These are phyloP conservation scores for Meloidogyne hapla DNA, from an alignment of 1,140 invertebrate species.

Conservation along the genomic window DNA sequence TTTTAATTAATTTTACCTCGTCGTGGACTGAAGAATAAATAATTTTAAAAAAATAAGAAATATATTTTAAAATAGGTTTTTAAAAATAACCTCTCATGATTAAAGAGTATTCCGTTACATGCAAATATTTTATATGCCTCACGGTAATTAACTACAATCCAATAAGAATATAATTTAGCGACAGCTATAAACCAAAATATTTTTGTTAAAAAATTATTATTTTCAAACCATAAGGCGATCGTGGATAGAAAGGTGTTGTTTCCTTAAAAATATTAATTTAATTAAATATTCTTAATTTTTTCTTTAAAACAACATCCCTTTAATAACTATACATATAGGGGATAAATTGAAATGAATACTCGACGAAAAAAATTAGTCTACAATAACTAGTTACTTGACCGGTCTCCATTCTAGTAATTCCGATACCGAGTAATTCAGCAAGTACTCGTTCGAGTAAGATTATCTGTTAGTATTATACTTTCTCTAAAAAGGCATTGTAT, in stretches of 20 bases:
- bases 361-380: too few relatives aligned
- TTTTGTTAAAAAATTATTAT: conserved; percentile 2
- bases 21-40: conserved; percentile 72
- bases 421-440: too few relatives aligned
- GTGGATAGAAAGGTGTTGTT: conserved; percentile 95
- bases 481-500: too few relatives aligned
- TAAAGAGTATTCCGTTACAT: conserved; percentile 97
- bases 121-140: conserved; percentile 97
- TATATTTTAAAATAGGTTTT: not conserved
- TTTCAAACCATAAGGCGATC: conserved; percentile 91
- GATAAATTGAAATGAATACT: too few relatives aligned
- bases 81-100: conserved; percentile 80
- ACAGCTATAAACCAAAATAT: conserved; percentile 73
- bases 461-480: too few relatives aligned
- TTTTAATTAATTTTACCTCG: conserved; percentile 70
- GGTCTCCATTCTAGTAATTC: too few relatives aligned
- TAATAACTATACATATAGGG: too few relatives aligned
- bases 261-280: conserved; percentile 68
- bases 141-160: conserved; percentile 96
- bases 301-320: too few relatives aligned
- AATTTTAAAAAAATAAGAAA: not conserved
- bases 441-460: too few relatives aligned
- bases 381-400: too few relatives aligned
- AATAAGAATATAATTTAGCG: conserved; percentile 96
- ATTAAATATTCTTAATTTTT: not conserved